Percentiles rank a stretch among this genome's conserved stretches.
Evolutionary conservation across 2,888 invertebrate genomes (phyloP).

Genomic region (Idaea biselata): DNA sequence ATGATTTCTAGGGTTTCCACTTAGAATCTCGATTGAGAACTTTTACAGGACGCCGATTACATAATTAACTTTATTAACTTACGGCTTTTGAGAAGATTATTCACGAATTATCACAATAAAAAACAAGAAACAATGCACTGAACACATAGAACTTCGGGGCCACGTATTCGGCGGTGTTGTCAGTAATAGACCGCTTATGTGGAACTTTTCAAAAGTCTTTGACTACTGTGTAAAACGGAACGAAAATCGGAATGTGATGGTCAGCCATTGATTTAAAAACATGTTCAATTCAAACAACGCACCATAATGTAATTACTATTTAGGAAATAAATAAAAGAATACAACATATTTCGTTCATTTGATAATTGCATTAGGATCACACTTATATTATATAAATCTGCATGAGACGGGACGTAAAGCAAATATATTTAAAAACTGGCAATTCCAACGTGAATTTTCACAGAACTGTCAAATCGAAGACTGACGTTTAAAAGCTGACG

Average conservation of each 20-base stretch:
- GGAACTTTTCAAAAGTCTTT: slow-evolving; percentile 69
- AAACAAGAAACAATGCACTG: slow-evolving; percentile 73
- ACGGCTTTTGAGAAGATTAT: slow-evolving; percentile 56
- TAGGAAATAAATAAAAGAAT: neutral
- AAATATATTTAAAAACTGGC: neutral
- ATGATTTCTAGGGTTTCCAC: slow-evolving; percentile 33
- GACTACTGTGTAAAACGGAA: slow-evolving; percentile 43
- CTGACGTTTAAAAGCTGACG: neutral
- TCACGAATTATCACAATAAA: slow-evolving; percentile 61
- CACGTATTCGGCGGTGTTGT: slow-evolving; percentile 78
- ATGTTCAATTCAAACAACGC: neutral
- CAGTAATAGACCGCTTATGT: slow-evolving; percentile 70
- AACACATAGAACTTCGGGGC: slow-evolving; percentile 66
- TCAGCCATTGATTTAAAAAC: neutral
- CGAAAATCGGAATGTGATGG: slow-evolving; percentile 18
- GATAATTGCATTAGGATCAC: neutral
- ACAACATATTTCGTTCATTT: neutral
- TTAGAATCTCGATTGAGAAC: slow-evolving; percentile 23
- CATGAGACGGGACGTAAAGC: slow-evolving; percentile 18
- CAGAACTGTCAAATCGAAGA: neutral
- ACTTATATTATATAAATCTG: neutral
- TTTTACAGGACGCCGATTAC: slow-evolving; percentile 18
- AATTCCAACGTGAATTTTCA: neutral
- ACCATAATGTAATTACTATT: neutral
- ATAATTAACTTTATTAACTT: slow-evolving; percentile 47